Conservation (phyloP, 2,113 vertebrate species). For the Penelope pileata region DNA sequence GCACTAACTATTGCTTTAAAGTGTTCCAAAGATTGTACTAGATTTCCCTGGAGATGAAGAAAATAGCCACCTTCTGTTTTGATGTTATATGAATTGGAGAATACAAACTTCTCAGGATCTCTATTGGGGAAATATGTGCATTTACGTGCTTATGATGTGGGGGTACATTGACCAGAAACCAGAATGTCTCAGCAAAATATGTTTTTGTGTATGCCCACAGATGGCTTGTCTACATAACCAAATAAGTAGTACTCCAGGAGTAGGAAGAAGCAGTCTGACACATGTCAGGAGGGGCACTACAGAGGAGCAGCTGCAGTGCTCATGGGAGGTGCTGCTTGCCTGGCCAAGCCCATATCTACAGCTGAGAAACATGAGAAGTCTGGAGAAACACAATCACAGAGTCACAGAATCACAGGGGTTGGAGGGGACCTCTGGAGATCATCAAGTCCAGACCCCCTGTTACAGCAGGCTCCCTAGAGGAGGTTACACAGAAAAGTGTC, state of each 20-base stretch:
- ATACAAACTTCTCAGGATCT: background rate
- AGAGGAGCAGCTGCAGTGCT: background rate
- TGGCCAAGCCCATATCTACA: background rate
- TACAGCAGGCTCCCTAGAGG: no score
- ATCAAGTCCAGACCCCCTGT: no score
- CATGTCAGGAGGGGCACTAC: background rate
- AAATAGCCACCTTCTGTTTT: background rate
- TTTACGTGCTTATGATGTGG: rapidly evolving
- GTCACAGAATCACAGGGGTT: no score
- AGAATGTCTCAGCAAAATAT: background rate
- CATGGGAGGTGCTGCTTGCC: background rate
- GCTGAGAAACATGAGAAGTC: background rate
- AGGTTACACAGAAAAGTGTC: no score
- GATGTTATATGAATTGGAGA: background rate
- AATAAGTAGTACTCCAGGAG: background rate
- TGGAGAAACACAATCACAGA: background rate
- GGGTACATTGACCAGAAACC: background rate
- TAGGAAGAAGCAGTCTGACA: background rate
- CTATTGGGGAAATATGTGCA: background rate
- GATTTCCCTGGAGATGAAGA: background rate
- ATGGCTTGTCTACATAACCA: background rate
- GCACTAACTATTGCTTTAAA: background rate
- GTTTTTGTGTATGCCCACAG: background rate
- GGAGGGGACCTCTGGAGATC: no score
- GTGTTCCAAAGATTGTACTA: background rate